Evolutionary conservation across 2,888 invertebrate genomes (phyloP).

Genomic region (Hypena proboscidalis): DNA sequence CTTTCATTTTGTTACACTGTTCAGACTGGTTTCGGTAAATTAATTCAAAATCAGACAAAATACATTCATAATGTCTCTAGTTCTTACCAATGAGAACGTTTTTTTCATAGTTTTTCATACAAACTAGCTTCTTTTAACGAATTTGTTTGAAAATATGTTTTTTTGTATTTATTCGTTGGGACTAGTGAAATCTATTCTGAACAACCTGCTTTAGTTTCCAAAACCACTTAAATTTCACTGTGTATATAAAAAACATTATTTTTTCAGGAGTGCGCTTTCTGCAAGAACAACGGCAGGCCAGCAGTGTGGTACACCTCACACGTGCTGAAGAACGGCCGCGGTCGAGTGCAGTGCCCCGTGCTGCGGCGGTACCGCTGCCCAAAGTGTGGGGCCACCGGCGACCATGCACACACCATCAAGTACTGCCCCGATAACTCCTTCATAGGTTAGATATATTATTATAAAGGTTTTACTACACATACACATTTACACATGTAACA

Average conservation of each 20-base stretch:
- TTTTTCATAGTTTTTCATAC: too few species aligned
- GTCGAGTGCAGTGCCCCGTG: slow-evolving; percentile 89
- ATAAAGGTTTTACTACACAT: neutral
- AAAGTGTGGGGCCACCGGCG: slow-evolving; percentile 89
- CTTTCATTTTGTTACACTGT: too few species aligned
- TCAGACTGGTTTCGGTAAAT: too few species aligned
- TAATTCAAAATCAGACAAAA: too few species aligned
- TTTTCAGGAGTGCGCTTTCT: slow-evolving; percentile 74
- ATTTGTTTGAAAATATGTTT: too few species aligned
- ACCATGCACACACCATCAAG: slow-evolving; percentile 90
- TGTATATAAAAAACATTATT: neutral
- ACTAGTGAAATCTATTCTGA: too few species aligned
- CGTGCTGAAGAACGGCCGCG: slow-evolving; percentile 87
- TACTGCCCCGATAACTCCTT: slow-evolving; percentile 86
- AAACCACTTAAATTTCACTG: too few species aligned
- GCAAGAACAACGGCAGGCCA: slow-evolving; percentile 89
- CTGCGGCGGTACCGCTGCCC: slow-evolving; percentile 88
- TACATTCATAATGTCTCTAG: too few species aligned
- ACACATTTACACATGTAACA: neutral
- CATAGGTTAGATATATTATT: slow-evolving; percentile 30
- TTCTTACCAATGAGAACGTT: too few species aligned
- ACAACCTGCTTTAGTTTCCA: too few species aligned
- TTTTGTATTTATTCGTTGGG: too few species aligned
- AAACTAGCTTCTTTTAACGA: too few species aligned
- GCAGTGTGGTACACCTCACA: slow-evolving; percentile 87